These are phyloP conservation scores for Calosoma granatense DNA, from an alignment of 1,140 invertebrate genomes.

Conservation along the genomic window DNA sequence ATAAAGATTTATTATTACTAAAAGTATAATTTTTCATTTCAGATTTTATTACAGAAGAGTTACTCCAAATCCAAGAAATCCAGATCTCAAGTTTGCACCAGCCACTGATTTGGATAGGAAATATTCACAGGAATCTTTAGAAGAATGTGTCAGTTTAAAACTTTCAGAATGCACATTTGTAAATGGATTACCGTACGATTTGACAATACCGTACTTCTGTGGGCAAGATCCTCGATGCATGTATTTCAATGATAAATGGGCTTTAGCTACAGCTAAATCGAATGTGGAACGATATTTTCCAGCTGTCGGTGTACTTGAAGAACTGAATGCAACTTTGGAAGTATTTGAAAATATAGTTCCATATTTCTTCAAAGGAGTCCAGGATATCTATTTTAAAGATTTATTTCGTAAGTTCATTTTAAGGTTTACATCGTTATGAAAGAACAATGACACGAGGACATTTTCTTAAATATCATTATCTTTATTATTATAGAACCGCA, in stretches of 20 bases:
- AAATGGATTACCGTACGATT: constrained; percentile 35
- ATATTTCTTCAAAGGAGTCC: constrained; percentile 48
- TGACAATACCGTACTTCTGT: constrained; percentile 54
- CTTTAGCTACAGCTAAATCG: constrained; percentile 48
- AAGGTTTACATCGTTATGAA: no score
- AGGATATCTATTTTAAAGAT: constrained; percentile 40
- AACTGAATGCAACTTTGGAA: constrained; percentile 48
- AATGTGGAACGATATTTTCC: constrained; percentile 55
- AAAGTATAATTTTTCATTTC: constrained; percentile 11
- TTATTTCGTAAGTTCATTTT: constrained; percentile 39
- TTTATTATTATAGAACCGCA: constrained; percentile 27
- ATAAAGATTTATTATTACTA: no score
- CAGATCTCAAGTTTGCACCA: constrained; percentile 10
- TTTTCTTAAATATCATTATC: constrained; percentile 3
- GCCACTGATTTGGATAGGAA: constrained; percentile 15
- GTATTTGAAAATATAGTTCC: constrained; percentile 47
- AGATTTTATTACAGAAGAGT: constrained; percentile 13
- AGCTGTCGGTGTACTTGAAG: constrained; percentile 54
- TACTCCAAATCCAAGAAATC: not conserved
- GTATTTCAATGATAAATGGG: constrained; percentile 52
- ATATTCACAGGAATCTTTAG: constrained; percentile 22
- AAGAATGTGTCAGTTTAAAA: constrained; percentile 33
- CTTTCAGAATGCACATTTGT: constrained; percentile 34
- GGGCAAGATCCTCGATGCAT: constrained; percentile 50
- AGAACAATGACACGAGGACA: no score